phyloP scores from a whole-genome alignment of 2,113 vertebrate species.

The Indicator indicator region DNA sequence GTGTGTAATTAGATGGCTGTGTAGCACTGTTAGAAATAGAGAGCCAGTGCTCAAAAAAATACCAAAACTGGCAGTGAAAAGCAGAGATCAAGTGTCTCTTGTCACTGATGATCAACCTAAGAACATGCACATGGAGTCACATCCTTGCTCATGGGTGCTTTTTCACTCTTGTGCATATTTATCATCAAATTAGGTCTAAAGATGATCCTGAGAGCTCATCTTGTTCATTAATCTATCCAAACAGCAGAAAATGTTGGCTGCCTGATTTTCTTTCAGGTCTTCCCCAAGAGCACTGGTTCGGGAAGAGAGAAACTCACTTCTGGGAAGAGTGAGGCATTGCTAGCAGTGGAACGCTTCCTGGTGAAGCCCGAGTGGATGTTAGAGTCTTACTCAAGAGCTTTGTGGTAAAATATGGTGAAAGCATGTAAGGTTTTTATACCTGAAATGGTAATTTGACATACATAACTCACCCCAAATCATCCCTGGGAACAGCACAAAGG shows the following conservation, averaged over 20 bases:
- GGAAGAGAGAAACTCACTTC: background rate
- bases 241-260: background rate
- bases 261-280: background rate
- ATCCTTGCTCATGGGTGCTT: background rate
- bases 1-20: background rate
- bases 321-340: background rate
- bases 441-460: background rate
- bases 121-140: rapidly evolving
- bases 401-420: background rate
- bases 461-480: background rate
- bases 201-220: background rate
- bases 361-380: background rate
- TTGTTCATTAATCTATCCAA: background rate
- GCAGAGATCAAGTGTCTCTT: background rate
- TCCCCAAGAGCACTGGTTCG: rapidly evolving
- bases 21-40: background rate
- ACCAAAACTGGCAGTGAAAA: background rate
- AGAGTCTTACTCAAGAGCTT: background rate
- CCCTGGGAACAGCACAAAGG: background rate
- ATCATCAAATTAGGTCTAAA: background rate
- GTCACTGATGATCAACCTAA: rapidly evolving
- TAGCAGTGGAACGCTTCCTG: background rate
- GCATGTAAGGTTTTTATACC: background rate
- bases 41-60: background rate
- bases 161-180: background rate